Evolutionary conservation across 2,113 vertebrate genomes (phyloP).

Genomic region (Bufo bufo): DNA sequence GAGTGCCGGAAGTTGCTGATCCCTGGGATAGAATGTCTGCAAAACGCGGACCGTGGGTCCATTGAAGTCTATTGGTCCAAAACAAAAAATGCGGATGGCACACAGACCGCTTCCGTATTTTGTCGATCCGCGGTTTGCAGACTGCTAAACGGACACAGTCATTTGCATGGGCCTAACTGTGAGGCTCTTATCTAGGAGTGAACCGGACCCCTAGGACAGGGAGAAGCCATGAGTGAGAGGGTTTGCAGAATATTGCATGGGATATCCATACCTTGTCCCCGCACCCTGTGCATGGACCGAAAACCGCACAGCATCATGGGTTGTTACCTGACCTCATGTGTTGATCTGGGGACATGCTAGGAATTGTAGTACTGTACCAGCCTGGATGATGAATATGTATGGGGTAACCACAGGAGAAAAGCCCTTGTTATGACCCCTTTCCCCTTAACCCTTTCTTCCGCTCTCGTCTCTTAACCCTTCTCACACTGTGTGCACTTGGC

Average conservation of each 20-base stretch:
- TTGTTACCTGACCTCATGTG: neutral
- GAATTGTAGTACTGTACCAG: neutral
- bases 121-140: too few species aligned
- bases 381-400: neutral
- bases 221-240: neutral
- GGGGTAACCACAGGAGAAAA: neutral
- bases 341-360: neutral
- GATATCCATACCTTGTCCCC: neutral
- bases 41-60: too few species aligned
- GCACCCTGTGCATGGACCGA: conserved; percentile 4
- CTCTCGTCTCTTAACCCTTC: conserved; percentile 25
- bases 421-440: neutral
- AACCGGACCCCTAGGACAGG: neutral
- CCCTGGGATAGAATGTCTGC: too few species aligned
- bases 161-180: too few species aligned
- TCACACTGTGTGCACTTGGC: conserved; percentile 17
- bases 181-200: neutral
- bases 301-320: neutral
- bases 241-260: neutral
- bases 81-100: too few species aligned
- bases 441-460: neutral
- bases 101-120: too few species aligned
- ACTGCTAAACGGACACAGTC: too few species aligned
- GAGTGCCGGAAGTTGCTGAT: too few species aligned
- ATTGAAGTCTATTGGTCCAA: too few species aligned